These are phyloP conservation scores for Botia kubotai DNA, from an alignment of 2,797 vertebrate genomes.

Conservation along the genomic window DNA sequence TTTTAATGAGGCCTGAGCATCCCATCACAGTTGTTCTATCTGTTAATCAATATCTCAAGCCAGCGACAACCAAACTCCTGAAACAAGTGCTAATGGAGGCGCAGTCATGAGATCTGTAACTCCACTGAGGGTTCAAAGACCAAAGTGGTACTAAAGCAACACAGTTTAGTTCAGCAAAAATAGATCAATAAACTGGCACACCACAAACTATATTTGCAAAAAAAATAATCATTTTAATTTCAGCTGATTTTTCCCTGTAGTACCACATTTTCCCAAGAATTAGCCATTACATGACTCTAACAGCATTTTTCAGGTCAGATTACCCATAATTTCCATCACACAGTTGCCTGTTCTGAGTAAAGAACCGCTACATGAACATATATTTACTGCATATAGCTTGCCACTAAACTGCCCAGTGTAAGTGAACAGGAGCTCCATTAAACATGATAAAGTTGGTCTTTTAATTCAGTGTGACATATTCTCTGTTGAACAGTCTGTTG, in stretches of 20 bases:
- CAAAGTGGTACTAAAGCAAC: too few relatives aligned
- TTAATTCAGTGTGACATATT: slow-evolving; percentile 1
- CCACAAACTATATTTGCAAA: too few relatives aligned
- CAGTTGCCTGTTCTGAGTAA: too few relatives aligned
- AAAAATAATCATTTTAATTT: too few relatives aligned
- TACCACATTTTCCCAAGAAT: neutral
- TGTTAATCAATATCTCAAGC: slow-evolving; percentile 34
- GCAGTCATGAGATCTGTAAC: neutral
- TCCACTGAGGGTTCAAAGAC: neutral
- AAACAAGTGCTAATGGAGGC: neutral
- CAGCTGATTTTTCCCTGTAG: neutral
- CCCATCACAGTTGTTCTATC: slow-evolving; percentile 7
- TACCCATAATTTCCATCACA: too few relatives aligned
- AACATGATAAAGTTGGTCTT: slow-evolving; percentile 32
- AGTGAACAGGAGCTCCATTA: neutral
- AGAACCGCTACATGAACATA: too few relatives aligned
- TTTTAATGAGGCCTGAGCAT: slow-evolving; percentile 29
- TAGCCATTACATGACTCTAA: neutral
- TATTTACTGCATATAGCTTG: too few relatives aligned
- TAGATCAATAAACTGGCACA: too few relatives aligned
- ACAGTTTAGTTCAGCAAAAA: too few relatives aligned
- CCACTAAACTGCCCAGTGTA: too few relatives aligned
- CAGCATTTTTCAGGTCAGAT: too few relatives aligned
- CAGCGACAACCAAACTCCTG: slow-evolving; percentile 5
- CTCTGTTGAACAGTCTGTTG: too few relatives aligned